phyloP scores from a whole-genome alignment of 2,113 vertebrate species.

The Sylvilagus bachmani region DNA sequence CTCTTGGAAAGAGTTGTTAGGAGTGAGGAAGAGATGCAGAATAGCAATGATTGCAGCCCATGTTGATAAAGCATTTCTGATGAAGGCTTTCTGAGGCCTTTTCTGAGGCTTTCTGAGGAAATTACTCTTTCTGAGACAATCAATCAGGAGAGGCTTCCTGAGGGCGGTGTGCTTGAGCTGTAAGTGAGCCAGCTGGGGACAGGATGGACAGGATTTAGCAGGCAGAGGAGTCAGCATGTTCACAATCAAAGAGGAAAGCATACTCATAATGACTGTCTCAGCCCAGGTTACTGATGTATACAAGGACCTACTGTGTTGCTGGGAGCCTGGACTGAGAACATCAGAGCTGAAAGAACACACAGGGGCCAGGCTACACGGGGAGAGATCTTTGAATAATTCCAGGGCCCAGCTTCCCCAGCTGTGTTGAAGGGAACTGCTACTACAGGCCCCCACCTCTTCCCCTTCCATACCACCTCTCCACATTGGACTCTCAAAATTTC shows the following conservation, averaged over 20 bases:
- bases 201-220: background rate
- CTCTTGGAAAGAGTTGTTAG: fast-evolving
- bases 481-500: background rate
- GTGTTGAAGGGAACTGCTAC: background rate
- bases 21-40: background rate
- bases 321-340: background rate
- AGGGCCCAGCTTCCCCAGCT: too few relatives aligned
- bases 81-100: background rate
- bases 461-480: background rate
- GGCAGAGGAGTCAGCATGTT: background rate
- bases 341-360: background rate
- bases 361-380: background rate
- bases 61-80: background rate
- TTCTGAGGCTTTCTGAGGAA: too few relatives aligned
- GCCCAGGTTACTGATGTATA: background rate
- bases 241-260: background rate
- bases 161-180: background rate
- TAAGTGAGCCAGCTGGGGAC: too few relatives aligned
- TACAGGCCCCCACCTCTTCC: background rate
- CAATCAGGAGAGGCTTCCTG: background rate
- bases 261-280: background rate
- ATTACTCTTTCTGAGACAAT: background rate
- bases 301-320: background rate
- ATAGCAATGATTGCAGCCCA: background rate
- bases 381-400: background rate